Evolutionary conservation across 2,888 invertebrate species (phyloP), one percentile per base, ranked within the genome.

Genomic region (Hetaerina titia): DNA sequence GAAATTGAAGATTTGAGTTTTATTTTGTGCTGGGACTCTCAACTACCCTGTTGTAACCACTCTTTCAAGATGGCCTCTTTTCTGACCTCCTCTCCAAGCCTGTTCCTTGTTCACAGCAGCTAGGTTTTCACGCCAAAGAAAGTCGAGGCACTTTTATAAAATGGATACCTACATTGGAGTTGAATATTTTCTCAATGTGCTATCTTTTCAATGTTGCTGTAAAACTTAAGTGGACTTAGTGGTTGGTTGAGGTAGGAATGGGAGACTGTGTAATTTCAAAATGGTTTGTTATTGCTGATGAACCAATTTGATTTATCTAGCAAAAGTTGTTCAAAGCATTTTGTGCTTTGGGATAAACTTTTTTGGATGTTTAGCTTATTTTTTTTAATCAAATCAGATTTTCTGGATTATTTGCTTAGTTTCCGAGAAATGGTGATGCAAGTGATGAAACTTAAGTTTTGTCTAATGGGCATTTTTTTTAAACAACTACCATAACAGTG

Each of bases 91-190:
- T 92, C 63, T 69, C 69, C 92, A 92, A 69, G 92, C 22, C 64
- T 92, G 92, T 92, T 92, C 92, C 92, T 92, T 64, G 92, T 92
- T 74, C 69, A 69, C 69, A 56, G 92, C 92, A 69, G 92, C 92
- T 92, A 92, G 64, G 69, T 92, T 74, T 69, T 56, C 74, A 92
- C 69, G 69, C 92, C 92, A 92, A 92, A 92, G 92, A 90, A 90
- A 90, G 60, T 90, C 31, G 63, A 63, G 63, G 58, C n/a, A 60
- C n/a, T 90, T 63, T 60, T 90, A 63, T 63, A 90, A 90, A 57
- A 63, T 63, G 90, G 31, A 90, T 63, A 90, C 90, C 25, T 87
- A 31, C 87, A 31, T 90, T 63, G 63, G 90, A 90, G 63, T 90
- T 60, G 31, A 90, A 90, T 63, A 31, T 90, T 90, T 90, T 90